Base-by-base conservation (phyloP, 2,797 vertebrate species). In the Lithobates sylvaticus region DNA sequence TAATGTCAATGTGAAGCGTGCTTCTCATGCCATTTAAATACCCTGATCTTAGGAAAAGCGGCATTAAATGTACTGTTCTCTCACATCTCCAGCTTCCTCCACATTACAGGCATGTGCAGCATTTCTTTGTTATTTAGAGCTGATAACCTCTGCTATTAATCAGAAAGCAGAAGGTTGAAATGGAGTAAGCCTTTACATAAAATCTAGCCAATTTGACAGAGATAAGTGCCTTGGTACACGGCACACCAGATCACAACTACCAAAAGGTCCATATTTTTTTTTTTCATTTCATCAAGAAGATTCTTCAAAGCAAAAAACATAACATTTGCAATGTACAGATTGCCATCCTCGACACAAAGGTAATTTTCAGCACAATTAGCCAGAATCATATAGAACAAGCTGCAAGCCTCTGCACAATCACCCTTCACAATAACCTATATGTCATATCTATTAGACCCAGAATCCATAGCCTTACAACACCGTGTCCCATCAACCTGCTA, bases 11-110 rank as follows among this genome's bases (percentile, higher is more conserved):
- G 82, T 88, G 78, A 34, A 89, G 88, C 88, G 18, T 89, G 76
- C 70, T 78, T 91, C 90, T 90, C 87, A 84, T 90, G 89, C 89
- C 81, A 83, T 90, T 88, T 86, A 85, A 91, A 93, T 89, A 81
- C 91, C 91, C 89, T 73, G 78, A 90, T 81, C 87, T 79, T 67
- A 81, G 27, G 67, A 75, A 32, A 86, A 76, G 39, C 65, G 21
- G 61, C 70, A 84, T 36, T 36, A 32, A 79, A 85, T 80, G 54
- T 7, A 69, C 86, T 78, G 65, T 86, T 76, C 68, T 47, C 26
- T 29, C 50, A 61, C 84, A 86, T 71, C 78, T 70, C 64, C 12
- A 29, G 77, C 39, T 21, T 23, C 61, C 77, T 39, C 27, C 78
- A 54, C 47, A 76, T 42, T 69, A 26, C 58, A 65, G 71, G 42